phyloP scores from a whole-genome alignment of 2,888 invertebrate genomes.

The Hypercompe scribonia region DNA sequence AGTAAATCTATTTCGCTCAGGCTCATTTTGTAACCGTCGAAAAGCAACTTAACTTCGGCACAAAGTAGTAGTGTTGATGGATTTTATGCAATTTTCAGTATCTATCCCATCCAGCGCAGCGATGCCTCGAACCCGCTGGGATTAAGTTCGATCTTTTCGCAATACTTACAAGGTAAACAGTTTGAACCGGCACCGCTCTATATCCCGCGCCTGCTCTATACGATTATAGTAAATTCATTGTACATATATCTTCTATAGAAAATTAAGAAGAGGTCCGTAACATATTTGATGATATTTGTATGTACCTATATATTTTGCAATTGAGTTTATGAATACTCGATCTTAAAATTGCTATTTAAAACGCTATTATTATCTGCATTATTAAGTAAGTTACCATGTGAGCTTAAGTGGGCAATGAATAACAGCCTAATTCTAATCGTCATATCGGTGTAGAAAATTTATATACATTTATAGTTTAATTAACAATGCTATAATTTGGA shows the following conservation, averaged over 20 bases:
- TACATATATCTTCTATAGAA: conserved; percentile 48
- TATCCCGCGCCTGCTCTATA: conserved; percentile 29
- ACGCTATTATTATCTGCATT: no score
- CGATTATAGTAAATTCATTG: conserved; percentile 22
- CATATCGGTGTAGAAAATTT: no score
- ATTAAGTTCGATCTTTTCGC: conserved; percentile 85
- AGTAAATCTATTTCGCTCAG: conserved; percentile 43
- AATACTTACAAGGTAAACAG: conserved; percentile 83
- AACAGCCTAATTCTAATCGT: no score
- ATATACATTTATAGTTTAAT: no score
- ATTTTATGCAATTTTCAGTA: conserved; percentile 87
- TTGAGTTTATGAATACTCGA: neutral
- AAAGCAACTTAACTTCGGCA: conserved; percentile 61
- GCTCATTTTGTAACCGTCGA: conserved; percentile 51
- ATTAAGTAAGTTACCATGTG: no score
- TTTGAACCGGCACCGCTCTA: conserved; percentile 59
- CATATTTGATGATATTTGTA: no score
- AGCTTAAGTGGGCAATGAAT: no score
- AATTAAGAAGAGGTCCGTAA: neutral
- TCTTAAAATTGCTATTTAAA: neutral
- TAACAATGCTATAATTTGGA: no score
- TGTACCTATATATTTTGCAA: no score
- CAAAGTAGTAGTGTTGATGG: conserved; percentile 83
- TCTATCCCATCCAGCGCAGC: conserved; percentile 82
- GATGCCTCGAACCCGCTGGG: conserved; percentile 75